phyloP scores from a whole-genome alignment of 23 tunicate genomes.

The Ascidia mentula region DNA sequence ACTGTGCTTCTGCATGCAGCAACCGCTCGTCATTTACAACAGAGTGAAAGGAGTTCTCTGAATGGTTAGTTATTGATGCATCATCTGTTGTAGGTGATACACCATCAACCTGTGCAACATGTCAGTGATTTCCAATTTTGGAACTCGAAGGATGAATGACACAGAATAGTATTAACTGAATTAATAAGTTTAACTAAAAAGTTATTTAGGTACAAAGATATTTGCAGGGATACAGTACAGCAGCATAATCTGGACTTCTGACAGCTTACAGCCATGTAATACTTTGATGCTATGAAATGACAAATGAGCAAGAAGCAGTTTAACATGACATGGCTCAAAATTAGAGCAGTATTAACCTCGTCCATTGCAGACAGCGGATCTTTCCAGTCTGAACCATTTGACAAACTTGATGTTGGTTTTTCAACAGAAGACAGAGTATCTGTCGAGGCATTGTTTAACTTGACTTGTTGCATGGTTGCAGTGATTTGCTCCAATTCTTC shows the following conservation, averaged over 20 bases:
- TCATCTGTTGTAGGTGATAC: background rate
- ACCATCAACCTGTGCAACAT: background rate
- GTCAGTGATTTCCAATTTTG: background rate
- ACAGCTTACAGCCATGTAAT: too few species aligned
- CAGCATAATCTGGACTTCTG: too few species aligned
- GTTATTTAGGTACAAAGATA: too few species aligned
- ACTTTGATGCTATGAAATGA: too few species aligned
- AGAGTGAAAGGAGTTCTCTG: conserved; percentile 4
- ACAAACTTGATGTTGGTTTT: background rate
- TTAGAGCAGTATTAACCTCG: background rate
- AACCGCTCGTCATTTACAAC: conserved; percentile 18
- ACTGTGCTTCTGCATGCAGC: conserved; percentile 61
- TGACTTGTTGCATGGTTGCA: background rate
- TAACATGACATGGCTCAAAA: background rate
- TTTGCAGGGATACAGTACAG: too few species aligned
- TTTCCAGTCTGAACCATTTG: conserved; percentile 1
- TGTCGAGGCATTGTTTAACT: background rate
- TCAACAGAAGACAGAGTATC: background rate
- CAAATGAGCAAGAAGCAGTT: background rate
- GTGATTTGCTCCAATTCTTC: conserved; percentile 23
- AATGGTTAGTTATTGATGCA: background rate
- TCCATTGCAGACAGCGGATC: background rate
- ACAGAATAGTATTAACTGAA: too few species aligned
- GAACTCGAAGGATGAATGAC: too few species aligned
- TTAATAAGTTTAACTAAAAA: too few species aligned